phyloP scores from a whole-genome alignment of 2,888 invertebrate species.

The Zonitis immaculata region DNA sequence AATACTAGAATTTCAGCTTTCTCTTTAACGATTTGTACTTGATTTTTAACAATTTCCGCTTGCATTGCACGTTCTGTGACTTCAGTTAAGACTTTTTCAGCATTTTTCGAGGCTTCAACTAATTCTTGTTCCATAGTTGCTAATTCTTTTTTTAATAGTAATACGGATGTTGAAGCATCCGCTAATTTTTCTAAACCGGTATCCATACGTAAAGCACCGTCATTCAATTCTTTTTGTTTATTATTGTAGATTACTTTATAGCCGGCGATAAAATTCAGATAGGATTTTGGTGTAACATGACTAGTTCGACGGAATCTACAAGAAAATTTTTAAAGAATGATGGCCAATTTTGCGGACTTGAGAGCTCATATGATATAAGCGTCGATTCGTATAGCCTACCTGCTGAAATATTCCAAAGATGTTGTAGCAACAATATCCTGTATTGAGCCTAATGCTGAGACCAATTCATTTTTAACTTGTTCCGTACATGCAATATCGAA shows the following conservation, averaged over 20 bases:
- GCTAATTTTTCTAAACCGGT: conserved; percentile 81
- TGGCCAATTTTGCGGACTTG: too few species aligned
- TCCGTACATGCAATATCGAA: conserved; percentile 55
- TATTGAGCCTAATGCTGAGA: conserved; percentile 84
- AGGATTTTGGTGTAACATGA: conserved; percentile 96
- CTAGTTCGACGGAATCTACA: conserved; percentile 83
- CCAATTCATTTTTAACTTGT: conserved; percentile 71
- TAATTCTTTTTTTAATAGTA: conserved; percentile 72
- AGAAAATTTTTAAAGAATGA: too few species aligned
- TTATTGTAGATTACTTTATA: conserved; percentile 92
- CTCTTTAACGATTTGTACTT: conserved; percentile 76
- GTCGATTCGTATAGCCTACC: too few species aligned
- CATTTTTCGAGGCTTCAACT: conserved; percentile 72
- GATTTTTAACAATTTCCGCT: conserved; percentile 76
- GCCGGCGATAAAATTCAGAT: conserved; percentile 81
- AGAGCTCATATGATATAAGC: too few species aligned
- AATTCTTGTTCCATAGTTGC: conserved; percentile 77
- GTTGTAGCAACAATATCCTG: conserved; percentile 87
- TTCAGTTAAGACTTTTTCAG: conserved; percentile 69
- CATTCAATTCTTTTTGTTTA: conserved; percentile 69
- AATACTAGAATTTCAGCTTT: conserved; percentile 73
- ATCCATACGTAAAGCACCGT: conserved; percentile 72
- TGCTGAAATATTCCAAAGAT: conserved; percentile 82
- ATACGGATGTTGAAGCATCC: conserved; percentile 81
- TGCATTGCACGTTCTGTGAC: conserved; percentile 76